Conservation (phyloP, 2,888 invertebrate genomes). For the Eugnorisma glareosa region DNA sequence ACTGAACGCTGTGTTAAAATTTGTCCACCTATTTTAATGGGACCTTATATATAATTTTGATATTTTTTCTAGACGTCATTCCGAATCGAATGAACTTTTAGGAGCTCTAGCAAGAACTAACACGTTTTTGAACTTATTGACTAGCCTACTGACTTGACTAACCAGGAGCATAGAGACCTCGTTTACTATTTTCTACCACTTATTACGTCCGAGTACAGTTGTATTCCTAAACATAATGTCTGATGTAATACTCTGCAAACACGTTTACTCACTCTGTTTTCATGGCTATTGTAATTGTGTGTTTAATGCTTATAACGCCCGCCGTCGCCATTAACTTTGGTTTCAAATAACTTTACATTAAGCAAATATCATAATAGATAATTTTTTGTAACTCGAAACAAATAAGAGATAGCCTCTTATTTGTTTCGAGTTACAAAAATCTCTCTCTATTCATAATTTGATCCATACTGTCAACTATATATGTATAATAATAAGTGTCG, state of each 20-base stretch:
- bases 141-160: no score
- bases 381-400: conserved; percentile 5
- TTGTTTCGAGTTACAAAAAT: no score
- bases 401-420: no score
- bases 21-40: no score
- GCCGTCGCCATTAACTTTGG: not conserved
- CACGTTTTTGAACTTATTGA: no score
- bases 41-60: no score
- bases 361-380: not conserved
- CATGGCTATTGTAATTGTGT: conserved; percentile 22
- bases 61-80: no score
- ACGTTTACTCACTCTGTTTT: conserved; percentile 12
- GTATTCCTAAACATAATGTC: conserved; percentile 31
- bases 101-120: no score
- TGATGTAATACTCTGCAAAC: conserved; percentile 38
- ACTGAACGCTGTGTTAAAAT: no score
- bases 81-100: no score
- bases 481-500: no score
- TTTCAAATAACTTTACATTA: not conserved
- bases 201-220: conserved; percentile 27
- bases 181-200: conserved; percentile 29
- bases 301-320: not conserved
- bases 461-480: conserved; percentile 30
- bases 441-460: not conserved
- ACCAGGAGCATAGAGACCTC: conserved; percentile 16